Evolutionary conservation across 37 sponge, comb jelly and placozoan species (phyloP).

Genomic region (Theonella swinhoei): DNA sequence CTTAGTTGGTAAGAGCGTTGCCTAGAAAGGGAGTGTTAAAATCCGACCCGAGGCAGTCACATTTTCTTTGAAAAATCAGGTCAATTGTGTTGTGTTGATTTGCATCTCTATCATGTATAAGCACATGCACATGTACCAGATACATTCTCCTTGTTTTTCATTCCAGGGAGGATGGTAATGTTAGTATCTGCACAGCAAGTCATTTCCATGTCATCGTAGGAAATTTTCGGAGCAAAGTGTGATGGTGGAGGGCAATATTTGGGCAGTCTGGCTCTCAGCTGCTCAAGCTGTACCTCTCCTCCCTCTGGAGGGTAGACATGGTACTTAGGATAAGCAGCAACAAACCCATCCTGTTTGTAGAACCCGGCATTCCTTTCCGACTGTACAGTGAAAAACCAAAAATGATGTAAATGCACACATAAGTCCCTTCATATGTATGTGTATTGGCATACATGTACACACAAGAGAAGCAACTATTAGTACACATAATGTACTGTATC

Average conservation of each 20-base stretch:
- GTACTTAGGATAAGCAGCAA: constrained; percentile 49
- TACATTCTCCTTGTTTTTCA: not conserved
- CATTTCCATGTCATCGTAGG: constrained; percentile 60
- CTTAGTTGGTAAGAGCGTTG: no score
- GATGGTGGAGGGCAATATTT: constrained; percentile 45
- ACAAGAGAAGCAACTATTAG: no score
- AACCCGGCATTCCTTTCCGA: constrained; percentile 36
- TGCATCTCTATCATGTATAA: no score
- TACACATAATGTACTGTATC: no score
- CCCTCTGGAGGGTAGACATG: constrained; percentile 60
- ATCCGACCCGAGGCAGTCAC: no score
- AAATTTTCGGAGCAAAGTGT: no score
- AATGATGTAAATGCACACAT: no score
- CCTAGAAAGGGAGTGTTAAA: no score
- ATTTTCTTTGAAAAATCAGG: no score
- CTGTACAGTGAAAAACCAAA: not conserved
- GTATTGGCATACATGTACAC: no score
- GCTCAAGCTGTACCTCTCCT: constrained; percentile 53
- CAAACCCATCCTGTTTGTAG: constrained; percentile 7
- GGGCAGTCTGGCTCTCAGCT: constrained; percentile 53
- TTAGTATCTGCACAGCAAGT: constrained; percentile 17
- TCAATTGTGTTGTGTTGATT: no score
- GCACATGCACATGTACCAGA: no score
- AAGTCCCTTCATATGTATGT: constrained; percentile 17
- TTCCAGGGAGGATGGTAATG: constrained; percentile 8